Base-by-base conservation (phyloP, 2,797 vertebrate genomes). In the Aythya fuligula region DNA sequence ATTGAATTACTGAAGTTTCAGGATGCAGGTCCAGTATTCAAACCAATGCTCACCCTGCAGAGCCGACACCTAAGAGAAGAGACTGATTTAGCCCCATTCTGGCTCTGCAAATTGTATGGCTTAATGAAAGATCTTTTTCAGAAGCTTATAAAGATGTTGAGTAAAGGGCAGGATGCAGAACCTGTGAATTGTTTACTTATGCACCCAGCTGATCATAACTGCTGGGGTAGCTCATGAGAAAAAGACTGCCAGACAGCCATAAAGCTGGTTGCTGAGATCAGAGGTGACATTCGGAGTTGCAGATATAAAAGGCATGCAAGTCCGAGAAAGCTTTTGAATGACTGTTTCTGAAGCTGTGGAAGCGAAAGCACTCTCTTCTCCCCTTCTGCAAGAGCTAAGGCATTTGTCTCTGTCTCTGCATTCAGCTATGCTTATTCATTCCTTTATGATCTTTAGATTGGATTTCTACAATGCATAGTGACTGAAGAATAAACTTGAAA, bases 141-240 rank as follows among this genome's bases (percentile, higher is more conserved):
- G 85, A 92, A 70, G 13, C 25, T 81, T 78, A 81, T 41, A 81
- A 84, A 84, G 76, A 72, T 57, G 51, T 56, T 92, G 89, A 93
- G 66, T 43, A 67, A 91, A 88, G 64, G n/a, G 57, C 36, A 88
- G 56, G 64, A 54, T 67, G 49, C 60, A 82, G 66, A 91, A 96
- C 32, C 56, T 81, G 64, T 53, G 62, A 75, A 78, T 39, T 91
- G 82, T 96, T 97, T 97, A 93, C 74, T 94, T 82, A 66, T 27
- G 60, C 80, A 65, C 87, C 85, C 91, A 88, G 88, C 74, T 70
- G 93, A 92, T 91, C 56, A 3, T 67, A 73, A 81, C 82, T 73
- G 62, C 85, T 96, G 70, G 87, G 67, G 53, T 38, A 84, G 89
- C 87, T 93, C 79, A 70, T 41, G 53, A 95, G 82, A 79, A 81